phyloP scores from a whole-genome alignment of 2,113 vertebrate genomes.

The Gasterosteus aculeatus region DNA sequence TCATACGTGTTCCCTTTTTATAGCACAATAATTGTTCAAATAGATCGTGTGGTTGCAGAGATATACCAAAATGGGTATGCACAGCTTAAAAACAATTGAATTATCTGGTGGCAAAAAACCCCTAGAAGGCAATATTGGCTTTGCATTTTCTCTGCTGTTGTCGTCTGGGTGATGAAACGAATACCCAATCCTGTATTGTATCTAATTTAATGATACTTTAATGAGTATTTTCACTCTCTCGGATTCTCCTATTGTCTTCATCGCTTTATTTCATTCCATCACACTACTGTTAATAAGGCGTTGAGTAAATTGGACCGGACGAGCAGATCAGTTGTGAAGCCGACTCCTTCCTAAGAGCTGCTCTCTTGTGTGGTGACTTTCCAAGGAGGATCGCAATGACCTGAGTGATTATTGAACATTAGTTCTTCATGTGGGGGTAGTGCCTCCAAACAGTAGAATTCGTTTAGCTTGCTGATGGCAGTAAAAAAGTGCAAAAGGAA shows the following conservation, averaged over 20 bases:
- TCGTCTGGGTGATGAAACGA: slow-evolving; percentile 30
- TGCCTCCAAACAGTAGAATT: not conserved
- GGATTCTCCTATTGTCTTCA: not conserved
- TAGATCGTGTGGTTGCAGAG: too few relatives aligned
- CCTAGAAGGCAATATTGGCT: slow-evolving; percentile 7
- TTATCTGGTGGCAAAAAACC: not conserved
- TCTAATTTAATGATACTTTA: slow-evolving; percentile 54
- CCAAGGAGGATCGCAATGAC: slow-evolving; percentile 35
- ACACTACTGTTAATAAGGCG: slow-evolving; percentile 19
- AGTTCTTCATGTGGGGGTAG: slow-evolving; percentile 15
- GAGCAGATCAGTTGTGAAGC: slow-evolving; percentile 23
- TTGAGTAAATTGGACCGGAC: slow-evolving; percentile 16
- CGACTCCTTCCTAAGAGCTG: slow-evolving; percentile 9
- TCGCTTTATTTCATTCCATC: not conserved
- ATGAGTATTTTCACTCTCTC: not conserved
- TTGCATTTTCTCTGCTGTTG: slow-evolving; percentile 8
- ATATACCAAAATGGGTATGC: too few relatives aligned
- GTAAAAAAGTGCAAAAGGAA: slow-evolving; percentile 5
- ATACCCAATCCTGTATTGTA: slow-evolving; percentile 31
- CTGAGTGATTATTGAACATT: slow-evolving; percentile 44
- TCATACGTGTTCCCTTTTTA: too few relatives aligned
- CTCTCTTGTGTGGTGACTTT: slow-evolving; percentile 42
- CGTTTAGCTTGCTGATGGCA: not conserved
- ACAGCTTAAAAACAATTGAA: not conserved
- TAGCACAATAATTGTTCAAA: too few relatives aligned